Evolutionary conservation across 2,797 vertebrate species (phyloP).

Genomic region (Coluber constrictor): DNA sequence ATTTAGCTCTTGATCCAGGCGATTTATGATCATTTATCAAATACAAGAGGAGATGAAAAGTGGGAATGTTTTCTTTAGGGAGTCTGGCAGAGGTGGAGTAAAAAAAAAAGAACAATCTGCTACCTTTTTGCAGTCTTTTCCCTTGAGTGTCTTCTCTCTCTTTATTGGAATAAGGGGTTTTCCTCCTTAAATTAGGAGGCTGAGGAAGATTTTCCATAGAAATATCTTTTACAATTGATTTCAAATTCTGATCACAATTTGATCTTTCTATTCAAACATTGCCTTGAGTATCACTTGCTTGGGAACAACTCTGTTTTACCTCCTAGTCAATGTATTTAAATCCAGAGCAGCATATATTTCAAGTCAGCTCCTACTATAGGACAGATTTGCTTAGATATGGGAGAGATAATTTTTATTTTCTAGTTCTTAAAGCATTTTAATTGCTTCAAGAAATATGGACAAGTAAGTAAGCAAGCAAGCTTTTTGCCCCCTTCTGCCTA

Average conservation of each 20-base stretch:
- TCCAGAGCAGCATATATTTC: not conserved
- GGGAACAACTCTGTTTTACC: not conserved
- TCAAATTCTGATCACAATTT: not conserved
- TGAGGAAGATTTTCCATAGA: not conserved
- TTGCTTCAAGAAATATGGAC: not conserved
- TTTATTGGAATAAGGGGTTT: not conserved
- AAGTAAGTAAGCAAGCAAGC: not conserved
- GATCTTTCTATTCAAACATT: not conserved
- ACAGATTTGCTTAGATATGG: not conserved
- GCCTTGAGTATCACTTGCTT: not conserved
- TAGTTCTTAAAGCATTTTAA: not conserved
- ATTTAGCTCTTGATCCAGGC: slow-evolving; percentile 13
- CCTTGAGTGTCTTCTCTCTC: not conserved
- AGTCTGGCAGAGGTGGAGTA: too few species aligned
- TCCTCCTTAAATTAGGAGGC: not conserved
- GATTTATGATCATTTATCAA: not conserved
- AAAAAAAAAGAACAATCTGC: not conserved
- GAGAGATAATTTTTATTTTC: not conserved
- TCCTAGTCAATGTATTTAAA: not conserved
- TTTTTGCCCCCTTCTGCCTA: not conserved
- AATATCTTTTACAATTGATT: not conserved
- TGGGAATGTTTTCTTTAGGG: not conserved
- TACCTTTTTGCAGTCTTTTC: not conserved
- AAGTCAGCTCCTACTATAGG: not conserved
- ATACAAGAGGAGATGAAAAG: not conserved